These are phyloP conservation scores for Oligia latruncula DNA, from an alignment of 2,888 invertebrate genomes.

Conservation along the genomic window DNA sequence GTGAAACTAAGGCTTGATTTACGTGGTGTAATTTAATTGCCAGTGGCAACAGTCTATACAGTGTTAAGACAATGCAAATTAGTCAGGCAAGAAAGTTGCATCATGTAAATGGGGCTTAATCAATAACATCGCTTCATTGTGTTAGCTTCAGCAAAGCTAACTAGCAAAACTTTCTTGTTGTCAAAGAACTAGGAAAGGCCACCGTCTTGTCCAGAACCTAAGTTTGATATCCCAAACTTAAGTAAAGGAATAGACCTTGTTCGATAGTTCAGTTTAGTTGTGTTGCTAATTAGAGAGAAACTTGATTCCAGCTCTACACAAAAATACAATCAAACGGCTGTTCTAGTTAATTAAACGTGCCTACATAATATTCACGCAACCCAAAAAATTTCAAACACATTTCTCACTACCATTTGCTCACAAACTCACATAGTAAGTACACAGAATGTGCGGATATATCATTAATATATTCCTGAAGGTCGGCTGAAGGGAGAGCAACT, in stretches of 20 bases:
- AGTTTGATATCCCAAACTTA: slow-evolving; percentile 2
- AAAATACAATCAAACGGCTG: slow-evolving; percentile 4
- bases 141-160: not conserved
- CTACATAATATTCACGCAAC: slow-evolving; percentile 3
- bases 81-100: not conserved
- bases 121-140: not conserved
- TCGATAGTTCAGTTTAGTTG: not conserved
- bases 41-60: not conserved
- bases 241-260: not conserved
- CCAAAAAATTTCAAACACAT: slow-evolving; percentile 9
- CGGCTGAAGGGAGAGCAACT: slow-evolving; percentile 40
- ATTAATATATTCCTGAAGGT: slow-evolving; percentile 60
- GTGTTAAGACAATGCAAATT: not conserved
- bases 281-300: not conserved
- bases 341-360: not conserved
- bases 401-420: slow-evolving; percentile 35
- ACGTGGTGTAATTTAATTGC: not conserved
- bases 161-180: not conserved
- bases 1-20: not conserved
- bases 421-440: slow-evolving; percentile 9
- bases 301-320: not conserved
- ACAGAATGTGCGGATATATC: slow-evolving; percentile 21
- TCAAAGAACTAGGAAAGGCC: not conserved
- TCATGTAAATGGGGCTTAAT: not conserved
- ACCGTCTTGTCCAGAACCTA: not conserved